Evolutionary conservation across 2,797 vertebrate genomes (phyloP).

Genomic region (Sebastes goodei): DNA sequence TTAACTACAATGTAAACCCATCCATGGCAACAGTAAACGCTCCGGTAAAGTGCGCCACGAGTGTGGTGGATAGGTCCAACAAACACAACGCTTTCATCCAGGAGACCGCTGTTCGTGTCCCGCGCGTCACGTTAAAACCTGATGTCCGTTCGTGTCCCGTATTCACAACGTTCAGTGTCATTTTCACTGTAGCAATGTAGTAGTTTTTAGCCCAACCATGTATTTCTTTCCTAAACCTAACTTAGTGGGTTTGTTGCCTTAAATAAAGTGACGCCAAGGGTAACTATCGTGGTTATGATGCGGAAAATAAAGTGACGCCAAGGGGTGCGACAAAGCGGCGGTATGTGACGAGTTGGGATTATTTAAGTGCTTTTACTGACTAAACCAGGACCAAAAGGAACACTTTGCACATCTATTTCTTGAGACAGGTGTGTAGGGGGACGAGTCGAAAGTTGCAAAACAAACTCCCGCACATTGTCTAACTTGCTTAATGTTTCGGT

Average conservation of each 20-base stretch:
- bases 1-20: background rate
- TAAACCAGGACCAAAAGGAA: background rate
- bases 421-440: background rate
- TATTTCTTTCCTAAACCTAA: background rate
- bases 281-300: too few species aligned
- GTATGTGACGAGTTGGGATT: background rate
- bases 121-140: accelerated
- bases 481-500: background rate
- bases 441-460: background rate
- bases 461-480: background rate
- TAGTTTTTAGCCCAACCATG: background rate
- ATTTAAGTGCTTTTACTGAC: background rate
- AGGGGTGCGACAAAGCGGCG: background rate
- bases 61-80: too few species aligned
- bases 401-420: background rate
- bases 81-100: background rate
- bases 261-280: background rate
- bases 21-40: background rate
- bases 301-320: background rate
- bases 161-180: background rate
- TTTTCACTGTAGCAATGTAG: background rate
- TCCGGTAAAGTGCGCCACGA: too few species aligned
- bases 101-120: background rate
- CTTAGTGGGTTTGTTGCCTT: background rate
- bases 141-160: background rate